Evolutionary conservation across 2,797 vertebrate species (phyloP), one percentile per base, ranked within the genome.

Genomic region (Peromyscus melanophrys): DNA sequence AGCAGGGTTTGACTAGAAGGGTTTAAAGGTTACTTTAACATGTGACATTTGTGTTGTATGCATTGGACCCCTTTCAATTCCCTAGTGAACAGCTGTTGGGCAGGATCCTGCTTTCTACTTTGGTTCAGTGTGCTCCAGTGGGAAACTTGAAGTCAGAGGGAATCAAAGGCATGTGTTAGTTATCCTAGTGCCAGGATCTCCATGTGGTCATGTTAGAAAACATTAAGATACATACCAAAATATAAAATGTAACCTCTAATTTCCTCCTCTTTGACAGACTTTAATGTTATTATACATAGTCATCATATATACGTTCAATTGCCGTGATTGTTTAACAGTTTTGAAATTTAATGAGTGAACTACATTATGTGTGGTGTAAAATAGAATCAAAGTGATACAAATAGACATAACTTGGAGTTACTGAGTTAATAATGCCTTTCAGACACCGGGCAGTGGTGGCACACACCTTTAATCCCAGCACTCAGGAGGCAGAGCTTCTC

Each of bases 331-430:
- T 61, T 76, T n/a, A 40, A 21, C 43, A 86, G 0, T 84, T 94
- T 92, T 75, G 46, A 77, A 96, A 93, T 82, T 49, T 73, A 94
- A 82, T 89, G n/a, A 61, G 25, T 94, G 31, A 95, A 82, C 11
- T 57, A 11, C 2, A 2, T 75, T 46, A 37, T 84, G 2, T 80
- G 1, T 95, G 57, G 65, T 92, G 69, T 63, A 85, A 96, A 90
- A 40, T 55, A 59, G 34, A 87, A 90, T 78, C 11, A 40, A 80
- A 34, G n/a, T 95, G 29, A 57, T 85, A 31, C 25, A 84, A n/a
- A n/a, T 95, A 34, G 73, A 83, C 61, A 80, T 21, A 57, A 82
- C 85, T 90, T 92, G 86, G 21, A 57, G 63, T 88, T 40, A 73
- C 8, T 8, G 29, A 65, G 19, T 81, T 87, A 94, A 92, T 4